Base-by-base conservation (phyloP, 2,888 invertebrate genomes). In the Cyclophora punctaria region DNA sequence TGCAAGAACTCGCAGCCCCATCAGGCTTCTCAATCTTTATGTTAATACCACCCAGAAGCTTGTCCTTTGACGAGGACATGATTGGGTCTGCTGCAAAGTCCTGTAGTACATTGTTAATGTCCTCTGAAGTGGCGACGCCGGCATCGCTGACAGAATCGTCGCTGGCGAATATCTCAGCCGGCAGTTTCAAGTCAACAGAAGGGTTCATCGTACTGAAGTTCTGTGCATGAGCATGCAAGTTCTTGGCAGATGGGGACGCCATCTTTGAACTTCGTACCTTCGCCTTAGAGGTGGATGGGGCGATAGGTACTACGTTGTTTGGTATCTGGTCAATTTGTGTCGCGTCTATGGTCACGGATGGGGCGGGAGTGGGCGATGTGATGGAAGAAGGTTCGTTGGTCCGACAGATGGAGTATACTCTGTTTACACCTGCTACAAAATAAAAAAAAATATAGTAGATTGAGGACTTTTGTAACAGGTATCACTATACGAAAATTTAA, bases 131-230 rank as follows among this genome's bases (percentile, higher is more conserved):
- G 41, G 69, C 56, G 1, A 78, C 57, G 5, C 87, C 83, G 41
- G 79, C 72, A 50, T 88, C 88, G 57, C 86, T 83, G 0, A 76
- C 73, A 6, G 88, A 87, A 57, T 89, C 89, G 59, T 89, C 89
- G 60, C 85, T 87, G 46, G 89, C 89, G 69, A 89, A 89, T 66
- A 89, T 89, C 56, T 89, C 85, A 49, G 84, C 86, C 4, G 89
- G 89, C 34, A 89, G 71, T 62, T 75, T 86, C 54, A 85, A 73
- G 58, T 88, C 88, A 49, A 83, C 79, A 40, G 86, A 65, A 48
- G 83, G 83, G 45, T 82, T 81, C 55, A 86, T 65, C 20, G 67
- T 52, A 56, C 83, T 80, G 50, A 73, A 88, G 62, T 73, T 78
- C 69, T 76, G 4, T 75, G 63, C 48, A 74, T 67, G 37, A 72